Evolutionary conservation across 2,888 invertebrate species (phyloP), one percentile per base, ranked within the genome.

Genomic region (Hipparchia semele): DNA sequence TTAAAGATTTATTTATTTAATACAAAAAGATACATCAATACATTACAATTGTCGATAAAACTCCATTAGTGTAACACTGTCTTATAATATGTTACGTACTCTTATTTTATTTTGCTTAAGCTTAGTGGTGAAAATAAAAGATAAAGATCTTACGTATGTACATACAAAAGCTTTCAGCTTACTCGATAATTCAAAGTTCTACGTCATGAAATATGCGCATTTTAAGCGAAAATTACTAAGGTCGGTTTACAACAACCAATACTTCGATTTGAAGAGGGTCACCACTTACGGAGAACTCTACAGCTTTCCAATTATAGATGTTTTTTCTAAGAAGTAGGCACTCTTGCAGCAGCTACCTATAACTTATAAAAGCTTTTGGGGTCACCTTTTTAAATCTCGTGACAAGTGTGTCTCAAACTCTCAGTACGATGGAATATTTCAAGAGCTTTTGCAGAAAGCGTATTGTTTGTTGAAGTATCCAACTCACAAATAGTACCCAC

Each of bases 231-330:
- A 71, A 59, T 71, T 51, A 68, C 53, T 65, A 60, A 65, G 23
- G 12, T 70, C 51, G 49, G 45, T 70, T 67, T 56, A 83, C 87
- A 87, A 83, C 87, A 87, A 78, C 79, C 62, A 73, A 70, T 71
- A 73, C 51, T 77, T 65, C 83, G 82, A 80, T 82, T 78, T 85
- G 86, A 89, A 90, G 89, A 90, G 91, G 91, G 92, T 92, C 88
- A 82, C 84, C 85, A 80, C 91, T 92, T 82, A 82, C 73, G 78
- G 84, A 89, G 88, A 80, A 84, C 86, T 79, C 87, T 87, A 86
- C 86, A 87, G 87, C 84, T 83, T 87, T 89, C 88, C 90, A 92
- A 91, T 91, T 91, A 90, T 88, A 90, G 85, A 87, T 87, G 86
- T 89, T 90, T 87, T 87, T 80, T 80, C 79, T 79, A 79, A 87